phyloP scores from a whole-genome alignment of 2,888 invertebrate species.

The Tenthredo livida region DNA sequence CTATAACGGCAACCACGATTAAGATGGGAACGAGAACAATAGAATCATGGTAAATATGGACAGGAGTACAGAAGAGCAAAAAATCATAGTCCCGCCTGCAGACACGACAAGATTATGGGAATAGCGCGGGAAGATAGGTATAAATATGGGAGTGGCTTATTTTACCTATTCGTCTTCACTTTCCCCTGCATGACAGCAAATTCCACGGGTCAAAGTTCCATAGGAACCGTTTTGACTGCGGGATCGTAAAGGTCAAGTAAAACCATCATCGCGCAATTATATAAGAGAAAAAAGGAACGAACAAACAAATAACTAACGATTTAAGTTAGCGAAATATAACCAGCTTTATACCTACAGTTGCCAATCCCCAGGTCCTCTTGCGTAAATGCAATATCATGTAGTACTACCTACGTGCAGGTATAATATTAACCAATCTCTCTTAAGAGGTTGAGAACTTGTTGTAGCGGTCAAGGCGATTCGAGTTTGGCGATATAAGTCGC shows the following conservation, averaged over 20 bases:
- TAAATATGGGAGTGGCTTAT: conserved; percentile 48
- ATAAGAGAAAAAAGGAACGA: not conserved
- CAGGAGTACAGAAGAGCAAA: not conserved
- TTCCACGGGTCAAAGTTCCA: conserved; percentile 30
- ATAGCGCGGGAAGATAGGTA: too few relatives aligned
- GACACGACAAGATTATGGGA: not conserved
- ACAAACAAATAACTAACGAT: not conserved
- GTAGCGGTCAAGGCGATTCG: conserved; percentile 19
- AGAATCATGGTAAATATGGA: not conserved
- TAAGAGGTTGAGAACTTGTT: not conserved
- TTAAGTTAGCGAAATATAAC: not conserved
- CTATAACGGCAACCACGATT: not conserved
- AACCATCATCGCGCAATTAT: conserved; percentile 1
- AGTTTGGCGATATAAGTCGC: not conserved
- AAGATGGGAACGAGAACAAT: not conserved
- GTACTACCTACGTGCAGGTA: too few relatives aligned
- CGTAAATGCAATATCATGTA: too few relatives aligned
- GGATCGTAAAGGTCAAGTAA: conserved; percentile 23
- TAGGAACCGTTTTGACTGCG: conserved; percentile 18
- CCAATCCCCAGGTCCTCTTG: not conserved
- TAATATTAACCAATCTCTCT: not conserved
- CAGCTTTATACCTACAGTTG: not conserved
- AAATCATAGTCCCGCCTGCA: not conserved
- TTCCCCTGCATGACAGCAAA: conserved; percentile 28
- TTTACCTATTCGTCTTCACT: conserved; percentile 20